Percentiles rank a stretch among this genome's conserved stretches.
phyloP scores from a whole-genome alignment of 1,140 invertebrate genomes.

The Lepidotrigona ventralis region DNA sequence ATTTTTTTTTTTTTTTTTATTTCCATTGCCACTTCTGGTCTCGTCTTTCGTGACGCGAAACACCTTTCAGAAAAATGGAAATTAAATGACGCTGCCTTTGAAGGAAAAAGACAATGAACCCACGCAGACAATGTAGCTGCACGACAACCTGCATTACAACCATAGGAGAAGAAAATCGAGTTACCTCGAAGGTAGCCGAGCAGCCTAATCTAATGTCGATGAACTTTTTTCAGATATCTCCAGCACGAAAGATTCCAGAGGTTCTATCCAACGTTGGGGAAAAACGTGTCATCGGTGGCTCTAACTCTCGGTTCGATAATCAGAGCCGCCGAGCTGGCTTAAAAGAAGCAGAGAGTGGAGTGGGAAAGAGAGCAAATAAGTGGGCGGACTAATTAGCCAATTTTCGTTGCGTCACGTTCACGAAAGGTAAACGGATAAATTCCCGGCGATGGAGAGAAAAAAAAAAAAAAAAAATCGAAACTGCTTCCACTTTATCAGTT shows the following conservation, averaged over 20 bases:
- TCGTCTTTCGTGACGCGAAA: neutral
- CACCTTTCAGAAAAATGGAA: neutral
- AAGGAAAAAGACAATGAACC: neutral
- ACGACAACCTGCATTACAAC: neutral
- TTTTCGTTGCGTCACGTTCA: conserved; percentile 35
- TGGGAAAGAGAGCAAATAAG: neutral
- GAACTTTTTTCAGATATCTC: conserved; percentile 13
- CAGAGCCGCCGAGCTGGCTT: neutral
- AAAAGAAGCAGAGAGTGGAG: neutral
- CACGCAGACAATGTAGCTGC: no score
- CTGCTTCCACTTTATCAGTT: conserved; percentile 41
- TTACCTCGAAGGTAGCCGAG: neutral
- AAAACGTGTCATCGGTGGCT: neutral
- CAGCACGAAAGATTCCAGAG: neutral
- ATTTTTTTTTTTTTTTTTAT: neutral
- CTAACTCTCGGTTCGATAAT: conserved; percentile 19
- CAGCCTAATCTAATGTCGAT: conserved; percentile 15
- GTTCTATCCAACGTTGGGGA: neutral
- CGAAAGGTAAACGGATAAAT: conserved; percentile 30
- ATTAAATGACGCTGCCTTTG: neutral
- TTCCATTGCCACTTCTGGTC: neutral
- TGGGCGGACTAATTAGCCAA: conserved; percentile 44
- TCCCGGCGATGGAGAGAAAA: conserved; percentile 13
- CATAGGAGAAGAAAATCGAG: neutral
- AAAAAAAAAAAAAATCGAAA: conserved; percentile 39